Evolutionary conservation across 1,140 invertebrate genomes (phyloP).

Genomic region (Phortica variegata): DNA sequence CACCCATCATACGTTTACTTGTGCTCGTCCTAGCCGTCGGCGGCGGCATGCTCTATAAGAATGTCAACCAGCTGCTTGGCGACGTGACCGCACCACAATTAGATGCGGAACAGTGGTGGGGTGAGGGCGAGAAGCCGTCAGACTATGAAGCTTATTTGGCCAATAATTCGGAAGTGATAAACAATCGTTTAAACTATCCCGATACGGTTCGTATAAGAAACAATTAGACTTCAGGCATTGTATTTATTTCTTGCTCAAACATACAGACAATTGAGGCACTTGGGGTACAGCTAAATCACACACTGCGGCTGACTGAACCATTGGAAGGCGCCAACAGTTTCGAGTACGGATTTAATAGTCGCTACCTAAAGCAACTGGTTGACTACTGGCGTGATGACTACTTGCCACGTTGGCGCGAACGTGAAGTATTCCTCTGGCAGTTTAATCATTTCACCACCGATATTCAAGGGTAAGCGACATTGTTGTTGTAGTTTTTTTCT

Average conservation of each 20-base stretch:
- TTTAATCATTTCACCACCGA: conserved; percentile 75
- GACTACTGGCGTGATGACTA: conserved; percentile 74
- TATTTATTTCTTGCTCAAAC: background rate
- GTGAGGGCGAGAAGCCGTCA: conserved; percentile 36
- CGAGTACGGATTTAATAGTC: conserved; percentile 75
- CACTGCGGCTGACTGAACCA: conserved; percentile 56
- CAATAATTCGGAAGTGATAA: conserved; percentile 36
- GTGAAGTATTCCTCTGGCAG: conserved; percentile 69
- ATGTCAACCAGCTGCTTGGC: conserved; percentile 20
- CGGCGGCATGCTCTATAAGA: conserved; percentile 34
- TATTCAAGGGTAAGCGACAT: conserved; percentile 66
- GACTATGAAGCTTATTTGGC: conserved; percentile 41
- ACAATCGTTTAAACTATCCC: conserved; percentile 34
- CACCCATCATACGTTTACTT: conserved; percentile 24
- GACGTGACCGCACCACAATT: conserved; percentile 30
- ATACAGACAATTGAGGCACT: conserved; percentile 39
- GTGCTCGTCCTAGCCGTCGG: conserved; percentile 37
- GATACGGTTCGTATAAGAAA: conserved; percentile 23
- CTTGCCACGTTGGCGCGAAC: conserved; percentile 66
- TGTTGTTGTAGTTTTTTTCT: no score
- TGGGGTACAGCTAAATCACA: conserved; percentile 26
- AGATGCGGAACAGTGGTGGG: conserved; percentile 44
- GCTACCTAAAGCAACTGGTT: conserved; percentile 67
- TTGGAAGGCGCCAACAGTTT: conserved; percentile 66
- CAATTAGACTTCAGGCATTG: background rate